Base-by-base conservation (phyloP, 37 sponge, comb jelly and placozoan genomes). In the Amphimedon queenslandica region DNA sequence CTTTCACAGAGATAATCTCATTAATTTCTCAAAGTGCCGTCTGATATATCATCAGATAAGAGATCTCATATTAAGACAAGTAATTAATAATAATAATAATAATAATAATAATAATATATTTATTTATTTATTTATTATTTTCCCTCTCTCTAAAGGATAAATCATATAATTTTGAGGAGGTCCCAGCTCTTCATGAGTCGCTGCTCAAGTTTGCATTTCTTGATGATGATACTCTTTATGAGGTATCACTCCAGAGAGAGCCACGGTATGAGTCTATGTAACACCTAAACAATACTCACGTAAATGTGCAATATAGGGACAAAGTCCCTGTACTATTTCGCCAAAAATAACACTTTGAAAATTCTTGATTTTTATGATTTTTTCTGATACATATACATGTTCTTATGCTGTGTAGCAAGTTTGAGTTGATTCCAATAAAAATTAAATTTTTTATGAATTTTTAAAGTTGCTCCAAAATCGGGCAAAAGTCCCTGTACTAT, bases 11-110 rank as follows among this genome's bases (percentile, higher is more conserved):
- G 87, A 93, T 41, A 83, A 84, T 31, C 71, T 96, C 32, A 93
- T 96, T 77, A 96, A 96, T 80, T 96, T 96, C 76, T 74, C 84
- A 51, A 96, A 96, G 76, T 96, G 96, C 51, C 57, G 84, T 55
- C 80, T 92, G 40, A 96, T 96, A 66, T 87, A 96, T 56, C 72
- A 89, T 40, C 79, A 80, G 28, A 90, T 96, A 57, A 77, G 93
- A 58, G 81, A 88, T 47, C 70, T 96, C 64, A 69, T 84, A 55
- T 38, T 92, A 8, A 79, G 87, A 74, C 96, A 96, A 90, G 96
- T 96, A 66, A 31, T 67, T n/a, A n/a, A n/a, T n/a, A n/a, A n/a
- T n/a, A n/a, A n/a, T n/a, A n/a, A n/a, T 63, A 11, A 13, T 13
- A 13, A 23, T 63, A 63, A 24, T 24, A 11, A 27, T 21, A 16